Evolutionary conservation across 2,797 vertebrate species (phyloP), one percentile per base, ranked within the genome.

Genomic region (Fundulus diaphanus): DNA sequence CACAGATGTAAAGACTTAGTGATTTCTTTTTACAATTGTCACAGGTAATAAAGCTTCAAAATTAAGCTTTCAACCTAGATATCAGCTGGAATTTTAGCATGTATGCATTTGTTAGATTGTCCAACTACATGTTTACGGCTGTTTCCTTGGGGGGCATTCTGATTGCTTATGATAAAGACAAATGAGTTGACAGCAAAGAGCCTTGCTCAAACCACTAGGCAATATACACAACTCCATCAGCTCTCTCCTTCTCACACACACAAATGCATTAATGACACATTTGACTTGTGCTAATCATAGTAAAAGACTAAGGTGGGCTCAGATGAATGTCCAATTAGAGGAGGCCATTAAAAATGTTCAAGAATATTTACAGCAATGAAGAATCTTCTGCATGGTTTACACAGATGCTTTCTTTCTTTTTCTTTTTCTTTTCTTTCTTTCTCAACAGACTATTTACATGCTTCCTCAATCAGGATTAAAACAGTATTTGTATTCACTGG

Each of bases 181-280:
- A 92, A 92, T 89, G 89, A 93, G 86, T 86, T 93, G 89, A 94
- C 92, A 93, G 88, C 82, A 18, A 76, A 87, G 85, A 88, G 85
- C 75, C 83, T 78, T 80, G 79, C 78, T 87, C 79, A 92, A 90
- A 88, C 86, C 92, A 82, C 91, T 70, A 86, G 84, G 88, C 88
- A 91, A 91, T 88, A 87, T 76, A 73, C 79, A 86, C 71, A 8
- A 82, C 74, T 87, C 83, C 42, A 78, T 90, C 75, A 68, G 57
- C 46, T 59, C 22, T 67, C 44, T 74, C 69, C 61, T 63, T 59
- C 56, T 33, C 66, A 67, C 42, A 82, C 69, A 63, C 37, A 54
- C 51, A 51, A 75, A 70, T 29, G 68, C 66, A 76, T 27, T 78
- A 78, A 78, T 78, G 75, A 72, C 80, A 87, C 31, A 24, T 81